A percentile compares a stretch with the other conserved stretches of the same genome.
phyloP scores from a whole-genome alignment of 2,888 invertebrate species.

The Stegophylla sp. region DNA sequence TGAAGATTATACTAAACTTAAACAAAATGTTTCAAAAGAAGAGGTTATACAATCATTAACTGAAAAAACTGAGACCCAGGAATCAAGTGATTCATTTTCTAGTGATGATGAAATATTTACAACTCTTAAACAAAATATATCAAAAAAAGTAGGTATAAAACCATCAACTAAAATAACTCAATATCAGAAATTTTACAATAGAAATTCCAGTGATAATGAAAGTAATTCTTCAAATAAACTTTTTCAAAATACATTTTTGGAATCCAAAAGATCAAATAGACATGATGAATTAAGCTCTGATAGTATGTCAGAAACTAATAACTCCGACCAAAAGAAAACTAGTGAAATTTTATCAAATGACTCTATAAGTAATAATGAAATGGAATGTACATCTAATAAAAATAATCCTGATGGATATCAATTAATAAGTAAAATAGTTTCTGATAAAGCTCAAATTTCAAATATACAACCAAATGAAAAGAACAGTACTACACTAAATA shows the following conservation, averaged over 20 bases:
- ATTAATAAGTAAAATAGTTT: not conserved
- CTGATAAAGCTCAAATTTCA: not conserved
- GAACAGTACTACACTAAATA: not conserved
- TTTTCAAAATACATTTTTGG: not conserved
- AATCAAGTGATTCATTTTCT: not conserved
- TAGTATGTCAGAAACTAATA: not conserved
- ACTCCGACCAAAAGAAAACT: not conserved
- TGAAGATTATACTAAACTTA: not conserved
- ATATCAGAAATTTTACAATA: not conserved
- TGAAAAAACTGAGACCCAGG: too few relatives aligned
- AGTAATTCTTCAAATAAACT: not conserved
- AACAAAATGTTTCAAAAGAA: not conserved
- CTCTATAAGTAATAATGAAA: not conserved
- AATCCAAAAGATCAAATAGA: not conserved
- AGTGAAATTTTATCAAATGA: not conserved
- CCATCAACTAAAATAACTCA: not conserved
- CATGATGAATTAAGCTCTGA: not conserved
- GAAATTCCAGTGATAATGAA: not conserved
- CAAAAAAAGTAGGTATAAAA: not conserved
- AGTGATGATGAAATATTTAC: constrained; percentile 32
- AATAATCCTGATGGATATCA: not conserved
- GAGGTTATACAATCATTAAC: not conserved
- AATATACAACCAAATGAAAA: not conserved
- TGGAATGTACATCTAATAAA: not conserved
- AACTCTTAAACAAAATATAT: constrained; percentile 9